Percentiles rank a stretch among this genome's conserved stretches.
Conservation (phyloP, 2,113 vertebrate genomes). For the Camelus bactrianus region DNA sequence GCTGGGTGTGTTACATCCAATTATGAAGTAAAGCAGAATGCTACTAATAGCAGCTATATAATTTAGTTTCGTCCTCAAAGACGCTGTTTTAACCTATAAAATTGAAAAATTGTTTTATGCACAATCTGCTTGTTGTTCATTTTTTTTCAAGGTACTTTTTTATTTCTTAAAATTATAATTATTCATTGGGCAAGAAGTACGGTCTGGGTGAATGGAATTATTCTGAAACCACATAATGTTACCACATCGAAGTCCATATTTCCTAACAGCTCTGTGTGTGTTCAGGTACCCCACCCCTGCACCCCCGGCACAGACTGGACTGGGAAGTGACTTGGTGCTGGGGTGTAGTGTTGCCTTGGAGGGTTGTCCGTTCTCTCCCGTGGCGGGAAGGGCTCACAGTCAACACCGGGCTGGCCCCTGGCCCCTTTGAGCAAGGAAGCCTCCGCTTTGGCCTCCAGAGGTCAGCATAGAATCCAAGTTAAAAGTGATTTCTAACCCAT, state of each 20-base stretch:
- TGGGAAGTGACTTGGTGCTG: slow-evolving; percentile 74
- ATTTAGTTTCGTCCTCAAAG: slow-evolving; percentile 88
- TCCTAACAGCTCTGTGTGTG: slow-evolving; percentile 85
- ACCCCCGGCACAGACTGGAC: slow-evolving; percentile 79
- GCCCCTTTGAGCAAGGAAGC: slow-evolving; percentile 81
- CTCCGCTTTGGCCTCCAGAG: slow-evolving; percentile 86
- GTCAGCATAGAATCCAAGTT: slow-evolving; percentile 90
- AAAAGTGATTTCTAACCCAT: slow-evolving; percentile 82
- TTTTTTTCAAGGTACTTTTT: slow-evolving; percentile 86
- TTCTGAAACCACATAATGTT: slow-evolving; percentile 82
- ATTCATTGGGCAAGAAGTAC: slow-evolving; percentile 87
- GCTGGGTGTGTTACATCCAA: slow-evolving; percentile 89
- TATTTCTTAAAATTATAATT: slow-evolving; percentile 87
- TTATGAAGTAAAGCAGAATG: slow-evolving; percentile 90
- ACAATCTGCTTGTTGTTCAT: slow-evolving; percentile 89
- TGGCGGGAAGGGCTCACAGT: slow-evolving; percentile 44
- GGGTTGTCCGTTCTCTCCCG: slow-evolving; percentile 67
- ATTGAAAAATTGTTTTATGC: slow-evolving; percentile 92
- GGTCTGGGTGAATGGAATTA: slow-evolving; percentile 84
- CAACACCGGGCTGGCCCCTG: slow-evolving; percentile 73
- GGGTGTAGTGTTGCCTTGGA: slow-evolving; percentile 80
- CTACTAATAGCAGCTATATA: slow-evolving; percentile 88
- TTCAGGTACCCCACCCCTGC: slow-evolving; percentile 72
- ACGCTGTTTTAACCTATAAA: slow-evolving; percentile 88
- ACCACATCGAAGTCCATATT: slow-evolving; percentile 83